Percentiles rank a stretch among this genome's conserved stretches.
Evolutionary conservation across 1,140 invertebrate genomes (phyloP).

Genomic region (Lepidurus arcticus): DNA sequence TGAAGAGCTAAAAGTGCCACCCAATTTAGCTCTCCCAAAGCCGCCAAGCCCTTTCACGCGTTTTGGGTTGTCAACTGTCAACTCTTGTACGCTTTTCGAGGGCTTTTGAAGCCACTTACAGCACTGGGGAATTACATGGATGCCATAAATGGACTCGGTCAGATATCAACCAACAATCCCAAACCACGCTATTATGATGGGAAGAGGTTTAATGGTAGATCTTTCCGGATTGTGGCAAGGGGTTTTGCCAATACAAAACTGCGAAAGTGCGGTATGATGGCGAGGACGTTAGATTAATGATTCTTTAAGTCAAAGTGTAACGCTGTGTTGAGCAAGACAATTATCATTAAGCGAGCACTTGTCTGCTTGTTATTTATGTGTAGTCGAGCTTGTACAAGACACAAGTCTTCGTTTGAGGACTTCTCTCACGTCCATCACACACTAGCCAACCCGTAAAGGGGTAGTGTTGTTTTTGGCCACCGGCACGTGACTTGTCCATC

Average conservation of each 20-base stretch:
- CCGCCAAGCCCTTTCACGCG: not conserved
- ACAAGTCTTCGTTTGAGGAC: not conserved
- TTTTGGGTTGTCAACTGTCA: not conserved
- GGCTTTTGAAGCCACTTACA: not conserved
- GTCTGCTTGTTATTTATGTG: not conserved
- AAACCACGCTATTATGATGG: not conserved
- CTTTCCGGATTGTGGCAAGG: not conserved
- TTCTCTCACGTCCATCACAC: slow-evolving; percentile 7
- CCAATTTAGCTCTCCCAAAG: not conserved
- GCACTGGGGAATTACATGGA: not conserved
- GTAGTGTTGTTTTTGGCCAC: slow-evolving; percentile 19
- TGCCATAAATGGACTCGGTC: not conserved
- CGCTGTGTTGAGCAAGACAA: slow-evolving; percentile 17
- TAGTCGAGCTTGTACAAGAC: not conserved
- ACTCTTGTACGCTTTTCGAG: not conserved
- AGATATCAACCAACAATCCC: not conserved
- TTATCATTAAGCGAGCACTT: slow-evolving; percentile 16
- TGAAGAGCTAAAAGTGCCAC: slow-evolving; percentile 1
- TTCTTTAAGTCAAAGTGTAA: not conserved
- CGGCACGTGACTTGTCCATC: slow-evolving; percentile 16
- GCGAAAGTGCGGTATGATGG: not conserved
- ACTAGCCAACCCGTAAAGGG: not conserved
- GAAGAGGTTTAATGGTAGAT: not conserved
- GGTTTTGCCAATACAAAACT: not conserved
- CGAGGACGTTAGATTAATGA: not conserved